Evolutionary conservation across 2,888 invertebrate genomes (phyloP), one percentile per base, ranked within the genome.

Genomic region (Diachrysia chrysitis): DNA sequence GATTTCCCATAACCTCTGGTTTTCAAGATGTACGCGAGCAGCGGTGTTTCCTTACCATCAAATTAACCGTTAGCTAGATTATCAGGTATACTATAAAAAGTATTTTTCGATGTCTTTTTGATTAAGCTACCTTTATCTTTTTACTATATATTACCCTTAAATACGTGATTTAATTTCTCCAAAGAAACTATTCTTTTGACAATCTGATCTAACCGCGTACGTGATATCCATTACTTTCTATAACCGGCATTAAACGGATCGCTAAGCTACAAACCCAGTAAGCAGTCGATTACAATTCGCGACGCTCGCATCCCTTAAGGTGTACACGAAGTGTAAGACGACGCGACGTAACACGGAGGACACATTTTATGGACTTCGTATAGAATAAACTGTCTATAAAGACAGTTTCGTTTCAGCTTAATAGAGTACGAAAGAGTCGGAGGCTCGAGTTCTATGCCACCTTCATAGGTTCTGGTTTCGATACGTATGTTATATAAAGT

Each of bases 241-340:
- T 70, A 66, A 62, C 66, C 63, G 4, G 53, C 57, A 66, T 64
- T 16, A 61, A 79, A 74, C 58, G 23, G 32, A 71, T 69, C 76
- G 78, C 76, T 69, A 66, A 69, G 73, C 72, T 62, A 69, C 66
- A 66, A 63, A 73, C 76, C 70, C 54, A 74, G 60, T 81, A 85
- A 84, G 76, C 67, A 82, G 79, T 61, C 79, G 63, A 85, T 86
- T 86, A 84, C 70, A 69, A 86, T 82, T 83, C 85, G 56, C 29
- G 35, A 58, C 74, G 70, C 69, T 80, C 55, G 21, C 77, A 57
- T 59, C 61, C 69, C 62, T 66, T 60, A 74, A 75, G 55, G 63
- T 25, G 59, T 64, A 65, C 75, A 79, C 79, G 62, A 58, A 67
- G 58, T 46, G 63, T 64, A 21, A 58, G 32, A 21, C 1, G 35